Base-by-base conservation (phyloP, 2,888 invertebrate genomes). In the Noctua fimbriata region DNA sequence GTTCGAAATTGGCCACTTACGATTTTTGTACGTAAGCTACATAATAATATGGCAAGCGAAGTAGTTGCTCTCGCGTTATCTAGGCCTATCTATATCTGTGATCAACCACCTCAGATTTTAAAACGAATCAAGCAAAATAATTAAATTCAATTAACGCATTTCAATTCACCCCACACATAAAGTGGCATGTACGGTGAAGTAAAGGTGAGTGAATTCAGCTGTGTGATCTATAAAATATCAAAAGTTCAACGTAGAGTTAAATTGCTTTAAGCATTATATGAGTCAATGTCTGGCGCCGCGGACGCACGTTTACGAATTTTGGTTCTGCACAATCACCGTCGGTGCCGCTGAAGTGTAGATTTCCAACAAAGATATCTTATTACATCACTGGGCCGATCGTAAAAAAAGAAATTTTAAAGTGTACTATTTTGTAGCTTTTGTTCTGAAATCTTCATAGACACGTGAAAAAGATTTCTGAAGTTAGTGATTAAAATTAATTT, bases 251-350 rank as follows among this genome's bases (percentile, higher is more conserved):
- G 84, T 78, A 47, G 73, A 83, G 76, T 81, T 87, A 91, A 93
- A 93, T 92, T 91, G 90, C 89, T 91, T 89, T 89, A 92, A 92
- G 93, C 92, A 88, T 89, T 87, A 90, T 89, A 90, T 94, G 95
- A 94, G 91, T 94, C 94, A 93, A 92, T 89, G 93, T 91, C 92
- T 93, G 94, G 95, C 94, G 94, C 93, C 94, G 79, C 79, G 85
- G 85, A 79, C 82, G 86, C 86, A 79, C 78, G 81, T 73, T 81
- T 77, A n/a, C 0, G 18, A 55, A 81, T 41, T 1, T 24, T 21
- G 14, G 24, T 81, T 69, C 4, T 18, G 1, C 18, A 18, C 18
- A 1, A 49, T 10, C 4, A 18, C 32, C 4, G 9, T 24, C 5
- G 9, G 1, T 2, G 18, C 14, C n/a, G 36, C 5, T 7, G 36